Conservation (phyloP, 2,797 vertebrate genomes). For the Chiloscyllium punctatum region DNA sequence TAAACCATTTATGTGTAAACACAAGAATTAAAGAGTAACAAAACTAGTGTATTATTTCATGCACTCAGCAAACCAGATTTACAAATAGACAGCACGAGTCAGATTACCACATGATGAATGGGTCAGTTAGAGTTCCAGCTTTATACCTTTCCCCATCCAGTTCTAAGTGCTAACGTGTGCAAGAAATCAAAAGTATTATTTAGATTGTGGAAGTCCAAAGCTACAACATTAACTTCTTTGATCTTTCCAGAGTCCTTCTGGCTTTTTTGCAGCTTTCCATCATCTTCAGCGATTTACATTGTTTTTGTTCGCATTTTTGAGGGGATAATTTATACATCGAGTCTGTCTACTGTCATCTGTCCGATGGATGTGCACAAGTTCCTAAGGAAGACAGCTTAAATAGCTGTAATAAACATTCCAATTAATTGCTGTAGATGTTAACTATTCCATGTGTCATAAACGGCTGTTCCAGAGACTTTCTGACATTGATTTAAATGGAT, state of each 20-base stretch:
- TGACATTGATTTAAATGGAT: not conserved
- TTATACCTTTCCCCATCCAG: not conserved
- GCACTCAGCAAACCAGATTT: not conserved
- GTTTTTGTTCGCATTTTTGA: not conserved
- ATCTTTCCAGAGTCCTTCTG: not conserved
- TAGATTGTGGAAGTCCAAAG: not conserved
- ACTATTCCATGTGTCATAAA: not conserved
- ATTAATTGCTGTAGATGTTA: not conserved
- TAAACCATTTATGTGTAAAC: not conserved
- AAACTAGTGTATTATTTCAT: not conserved
- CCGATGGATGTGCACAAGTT: not conserved
- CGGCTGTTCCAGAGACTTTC: not conserved
- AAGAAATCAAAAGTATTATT: not conserved
- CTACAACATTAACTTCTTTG: not conserved
- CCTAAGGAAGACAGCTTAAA: not conserved
- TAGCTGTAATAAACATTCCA: not conserved
- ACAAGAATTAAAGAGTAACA: not conserved
- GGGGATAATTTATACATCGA: not conserved
- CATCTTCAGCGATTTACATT: not conserved
- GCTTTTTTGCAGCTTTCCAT: not conserved
- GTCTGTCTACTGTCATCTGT: not conserved
- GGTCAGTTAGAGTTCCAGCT: not conserved
- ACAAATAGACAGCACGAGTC: not conserved
- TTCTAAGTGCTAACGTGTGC: not conserved
- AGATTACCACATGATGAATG: not conserved